These are phyloP conservation scores for Molorchus minor DNA, from an alignment of 2,888 invertebrate species.

Conservation along the genomic window DNA sequence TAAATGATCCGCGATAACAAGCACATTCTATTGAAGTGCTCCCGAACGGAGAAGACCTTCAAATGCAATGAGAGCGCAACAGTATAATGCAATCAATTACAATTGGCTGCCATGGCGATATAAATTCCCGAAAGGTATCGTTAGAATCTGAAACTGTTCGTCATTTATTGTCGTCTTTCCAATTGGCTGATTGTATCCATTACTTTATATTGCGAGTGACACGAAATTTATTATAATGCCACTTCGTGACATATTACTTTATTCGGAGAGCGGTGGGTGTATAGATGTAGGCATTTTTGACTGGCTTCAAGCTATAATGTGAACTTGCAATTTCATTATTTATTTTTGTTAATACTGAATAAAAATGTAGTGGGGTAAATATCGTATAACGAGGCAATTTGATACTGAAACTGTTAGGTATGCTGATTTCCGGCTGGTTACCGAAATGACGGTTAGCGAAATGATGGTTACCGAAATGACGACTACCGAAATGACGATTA, in stretches of 20 bases:
- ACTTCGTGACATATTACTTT: slow-evolving; percentile 6
- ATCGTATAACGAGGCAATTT: too few relatives aligned
- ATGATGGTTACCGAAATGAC: too few relatives aligned
- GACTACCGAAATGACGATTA: too few relatives aligned
- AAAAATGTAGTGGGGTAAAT: too few relatives aligned
- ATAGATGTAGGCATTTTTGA: too few relatives aligned
- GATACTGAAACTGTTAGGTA: too few relatives aligned
- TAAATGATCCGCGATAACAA: slow-evolving; percentile 36
- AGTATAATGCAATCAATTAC: slow-evolving; percentile 55
- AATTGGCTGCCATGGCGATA: slow-evolving; percentile 43
- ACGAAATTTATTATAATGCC: slow-evolving; percentile 9
- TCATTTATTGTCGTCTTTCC: slow-evolving; percentile 52
- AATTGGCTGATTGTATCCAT: slow-evolving; percentile 49
- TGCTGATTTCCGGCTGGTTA: too few relatives aligned
- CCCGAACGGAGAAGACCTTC: slow-evolving; percentile 48
- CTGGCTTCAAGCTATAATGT: too few relatives aligned
- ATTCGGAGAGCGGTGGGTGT: neutral
- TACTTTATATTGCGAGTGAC: slow-evolving; percentile 32
- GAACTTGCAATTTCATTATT: too few relatives aligned
- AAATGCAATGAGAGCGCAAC: slow-evolving; percentile 51
- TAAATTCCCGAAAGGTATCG: slow-evolving; percentile 59
- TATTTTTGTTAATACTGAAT: too few relatives aligned
- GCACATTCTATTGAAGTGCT: slow-evolving; percentile 31
- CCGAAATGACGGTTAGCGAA: too few relatives aligned
- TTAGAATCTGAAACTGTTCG: slow-evolving; percentile 58